Percentiles rank a stretch among this genome's conserved stretches.
Conservation (phyloP, 1,140 invertebrate genomes). For the Cherax destructor region DNA sequence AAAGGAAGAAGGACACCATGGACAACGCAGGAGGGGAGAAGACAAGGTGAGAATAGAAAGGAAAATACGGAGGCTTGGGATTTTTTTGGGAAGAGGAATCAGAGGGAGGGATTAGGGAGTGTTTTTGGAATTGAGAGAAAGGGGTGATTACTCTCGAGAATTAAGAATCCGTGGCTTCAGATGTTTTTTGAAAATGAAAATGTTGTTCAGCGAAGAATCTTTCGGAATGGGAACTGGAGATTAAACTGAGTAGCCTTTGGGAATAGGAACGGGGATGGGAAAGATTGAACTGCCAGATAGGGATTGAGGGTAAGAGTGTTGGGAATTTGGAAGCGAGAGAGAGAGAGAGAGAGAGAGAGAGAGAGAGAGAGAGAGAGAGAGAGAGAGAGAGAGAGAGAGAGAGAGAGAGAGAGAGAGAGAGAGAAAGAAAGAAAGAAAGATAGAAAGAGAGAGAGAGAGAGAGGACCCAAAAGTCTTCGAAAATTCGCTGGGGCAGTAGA, state of each 20-base stretch:
- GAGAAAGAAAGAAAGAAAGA: neutral
- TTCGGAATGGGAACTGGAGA: neutral
- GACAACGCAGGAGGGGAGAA: neutral
- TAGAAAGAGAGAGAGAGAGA: neutral
- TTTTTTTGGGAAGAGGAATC: neutral
- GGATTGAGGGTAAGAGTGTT: neutral
- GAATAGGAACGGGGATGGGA: neutral
- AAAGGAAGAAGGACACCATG: neutral
- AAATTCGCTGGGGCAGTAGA: too few relatives aligned
- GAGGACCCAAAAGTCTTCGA: neutral
- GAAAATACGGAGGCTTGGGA: neutral
- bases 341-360: neutral
- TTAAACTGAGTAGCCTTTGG: neutral
- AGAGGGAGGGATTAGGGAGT: neutral
- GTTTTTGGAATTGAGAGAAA: neutral
- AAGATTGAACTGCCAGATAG: neutral
- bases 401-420: constrained; percentile 5
- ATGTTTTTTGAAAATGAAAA: neutral
- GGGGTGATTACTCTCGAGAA: neutral
- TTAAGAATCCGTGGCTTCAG: neutral
- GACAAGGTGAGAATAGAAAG: neutral
- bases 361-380: neutral
- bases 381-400: neutral
- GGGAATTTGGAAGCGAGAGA: neutral
- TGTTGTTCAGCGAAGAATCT: neutral